Evolutionary conservation across 1,140 invertebrate genomes (phyloP).

Genomic region (Tetramorium simillimum): DNA sequence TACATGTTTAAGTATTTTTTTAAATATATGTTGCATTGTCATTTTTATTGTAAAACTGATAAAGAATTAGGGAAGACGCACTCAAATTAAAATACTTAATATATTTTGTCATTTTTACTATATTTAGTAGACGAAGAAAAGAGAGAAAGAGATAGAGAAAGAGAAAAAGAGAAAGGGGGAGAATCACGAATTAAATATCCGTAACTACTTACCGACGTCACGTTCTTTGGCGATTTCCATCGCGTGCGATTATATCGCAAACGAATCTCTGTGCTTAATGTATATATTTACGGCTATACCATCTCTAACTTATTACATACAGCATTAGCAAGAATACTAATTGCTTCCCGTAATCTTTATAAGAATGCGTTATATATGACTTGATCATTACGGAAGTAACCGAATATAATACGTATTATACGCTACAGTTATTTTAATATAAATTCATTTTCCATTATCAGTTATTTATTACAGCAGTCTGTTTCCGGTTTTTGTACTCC

Average conservation of each 20-base stretch:
- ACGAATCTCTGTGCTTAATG: conserved; percentile 38
- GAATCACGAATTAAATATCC: conserved; percentile 5
- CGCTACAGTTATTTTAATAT: conserved; percentile 15
- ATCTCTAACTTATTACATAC: conserved; percentile 46
- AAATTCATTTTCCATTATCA: conserved; percentile 1
- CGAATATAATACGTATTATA: conserved; percentile 44
- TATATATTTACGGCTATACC: conserved; percentile 37
- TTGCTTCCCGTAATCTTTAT: conserved; percentile 45
- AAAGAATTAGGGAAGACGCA: not conserved
- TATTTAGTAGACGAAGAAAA: not conserved
- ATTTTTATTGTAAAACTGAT: not conserved
- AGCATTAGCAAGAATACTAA: conserved; percentile 33
- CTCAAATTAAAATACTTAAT: not conserved
- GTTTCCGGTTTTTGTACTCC: not conserved
- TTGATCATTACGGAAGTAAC: conserved; percentile 20
- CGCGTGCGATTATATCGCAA: conserved; percentile 42
- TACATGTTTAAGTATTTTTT: not conserved
- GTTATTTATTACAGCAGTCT: not conserved
- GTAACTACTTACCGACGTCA: not conserved
- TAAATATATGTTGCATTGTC: not conserved
- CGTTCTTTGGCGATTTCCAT: conserved; percentile 37
- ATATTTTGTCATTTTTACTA: conserved; percentile 1
- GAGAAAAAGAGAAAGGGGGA: not conserved
- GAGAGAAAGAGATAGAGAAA: not conserved
- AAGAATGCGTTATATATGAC: conserved; percentile 8